These are phyloP conservation scores for Nemoura dubitans DNA, from an alignment of 2,888 invertebrate genomes.

Conservation along the genomic window DNA sequence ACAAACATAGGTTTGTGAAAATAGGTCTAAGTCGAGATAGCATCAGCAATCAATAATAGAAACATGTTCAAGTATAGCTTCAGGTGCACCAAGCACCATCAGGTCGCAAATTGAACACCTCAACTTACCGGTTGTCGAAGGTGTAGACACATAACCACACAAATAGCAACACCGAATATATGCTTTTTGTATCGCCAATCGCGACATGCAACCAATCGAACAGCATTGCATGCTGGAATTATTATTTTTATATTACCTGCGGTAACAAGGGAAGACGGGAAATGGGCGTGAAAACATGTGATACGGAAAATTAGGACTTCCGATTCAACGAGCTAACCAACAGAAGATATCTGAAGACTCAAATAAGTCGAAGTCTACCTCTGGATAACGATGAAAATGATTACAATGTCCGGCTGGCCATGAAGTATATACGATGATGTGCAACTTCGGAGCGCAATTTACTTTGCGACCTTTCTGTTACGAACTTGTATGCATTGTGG, in stretches of 20 bases:
- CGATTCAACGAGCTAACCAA: background rate
- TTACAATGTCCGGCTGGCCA: background rate
- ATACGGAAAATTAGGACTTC: background rate
- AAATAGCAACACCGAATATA: background rate
- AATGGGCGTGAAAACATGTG: background rate
- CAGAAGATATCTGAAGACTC: background rate
- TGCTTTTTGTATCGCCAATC: background rate
- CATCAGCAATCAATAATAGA: constrained; percentile 1
- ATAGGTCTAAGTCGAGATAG: background rate
- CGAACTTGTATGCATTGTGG: too few relatives aligned
- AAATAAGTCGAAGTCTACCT: background rate
- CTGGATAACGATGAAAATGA: background rate
- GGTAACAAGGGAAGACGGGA: background rate
- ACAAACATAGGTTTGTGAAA: background rate
- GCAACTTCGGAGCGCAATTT: too few relatives aligned
- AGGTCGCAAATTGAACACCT: background rate
- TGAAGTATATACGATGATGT: too few relatives aligned
- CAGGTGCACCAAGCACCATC: background rate
- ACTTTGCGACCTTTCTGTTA: too few relatives aligned
- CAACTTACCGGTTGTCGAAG: background rate
- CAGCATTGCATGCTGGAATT: background rate
- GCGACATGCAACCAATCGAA: background rate
- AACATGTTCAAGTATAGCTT: background rate
- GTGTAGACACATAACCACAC: background rate
- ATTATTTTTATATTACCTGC: background rate